Evolutionary conservation across 1,140 invertebrate species (phyloP).

Genomic region (Diploscapter pachys): DNA sequence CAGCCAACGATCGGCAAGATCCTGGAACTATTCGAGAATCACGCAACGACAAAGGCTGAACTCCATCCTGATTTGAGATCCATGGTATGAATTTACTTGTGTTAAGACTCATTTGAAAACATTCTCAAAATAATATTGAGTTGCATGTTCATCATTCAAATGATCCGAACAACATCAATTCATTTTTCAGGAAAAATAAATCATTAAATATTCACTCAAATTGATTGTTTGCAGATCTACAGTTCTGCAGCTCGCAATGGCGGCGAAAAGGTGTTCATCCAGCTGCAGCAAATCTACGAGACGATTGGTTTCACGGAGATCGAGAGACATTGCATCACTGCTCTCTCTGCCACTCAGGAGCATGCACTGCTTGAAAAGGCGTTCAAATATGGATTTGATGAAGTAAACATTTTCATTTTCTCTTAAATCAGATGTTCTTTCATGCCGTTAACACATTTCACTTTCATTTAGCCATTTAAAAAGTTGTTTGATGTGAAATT

Average conservation of each 20-base stretch:
- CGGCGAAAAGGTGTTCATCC: conserved; percentile 71
- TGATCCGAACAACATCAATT: no score
- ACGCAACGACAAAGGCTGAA: conserved; percentile 66
- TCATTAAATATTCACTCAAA: background rate
- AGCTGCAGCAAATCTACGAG: conserved; percentile 77
- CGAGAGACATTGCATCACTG: conserved; percentile 78
- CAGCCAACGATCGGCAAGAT: conserved; percentile 74
- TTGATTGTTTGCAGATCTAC: conserved; percentile 66
- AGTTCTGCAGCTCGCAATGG: conserved; percentile 74
- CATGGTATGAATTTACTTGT: background rate
- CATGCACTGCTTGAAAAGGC: conserved; percentile 71
- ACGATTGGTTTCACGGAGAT: conserved; percentile 84
- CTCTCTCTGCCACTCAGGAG: conserved; percentile 75
- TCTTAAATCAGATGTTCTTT: no score
- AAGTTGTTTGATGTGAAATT: conserved; percentile 1
- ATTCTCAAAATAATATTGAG: no score
- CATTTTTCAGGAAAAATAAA: no score
- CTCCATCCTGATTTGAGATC: conserved; percentile 80
- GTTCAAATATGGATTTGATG: conserved; percentile 80
- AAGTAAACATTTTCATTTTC: conserved; percentile 18
- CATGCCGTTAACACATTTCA: no score
- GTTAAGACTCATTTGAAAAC: background rate
- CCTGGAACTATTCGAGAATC: conserved; percentile 69
- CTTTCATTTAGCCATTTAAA: no score
- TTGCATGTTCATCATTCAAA: no score